A percentile compares a stretch with the other conserved stretches of the same genome.
Evolutionary conservation across 2,797 vertebrate species (phyloP).

Genomic region (Amblyraja radiata): DNA sequence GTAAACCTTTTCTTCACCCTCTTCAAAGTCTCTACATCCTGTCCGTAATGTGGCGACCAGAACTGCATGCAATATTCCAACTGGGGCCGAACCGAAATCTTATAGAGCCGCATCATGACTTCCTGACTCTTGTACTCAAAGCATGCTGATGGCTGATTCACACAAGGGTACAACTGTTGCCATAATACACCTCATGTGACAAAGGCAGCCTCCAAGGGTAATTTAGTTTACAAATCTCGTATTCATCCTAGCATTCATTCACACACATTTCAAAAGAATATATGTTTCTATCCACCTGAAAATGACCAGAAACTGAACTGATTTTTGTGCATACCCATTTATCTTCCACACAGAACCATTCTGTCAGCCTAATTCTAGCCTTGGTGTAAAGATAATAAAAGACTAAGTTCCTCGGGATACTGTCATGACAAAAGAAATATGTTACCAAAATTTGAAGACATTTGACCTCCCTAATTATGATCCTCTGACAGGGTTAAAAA

Average conservation of each 20-base stretch:
- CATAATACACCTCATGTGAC: not conserved
- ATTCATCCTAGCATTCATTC: too few species aligned
- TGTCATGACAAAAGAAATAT: not conserved
- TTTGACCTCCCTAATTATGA: slow-evolving; percentile 23
- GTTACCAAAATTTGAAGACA: not conserved
- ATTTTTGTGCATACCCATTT: not conserved
- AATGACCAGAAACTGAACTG: not conserved
- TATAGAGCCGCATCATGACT: too few species aligned
- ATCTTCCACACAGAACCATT: not conserved
- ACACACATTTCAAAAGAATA: too few species aligned
- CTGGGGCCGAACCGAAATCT: too few species aligned
- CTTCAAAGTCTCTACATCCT: too few species aligned
- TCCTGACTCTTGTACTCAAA: too few species aligned
- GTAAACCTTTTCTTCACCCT: too few species aligned
- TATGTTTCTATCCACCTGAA: not conserved
- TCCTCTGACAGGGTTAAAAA: not conserved
- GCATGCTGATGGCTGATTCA: not conserved
- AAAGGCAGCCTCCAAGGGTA: not conserved
- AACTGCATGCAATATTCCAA: too few species aligned
- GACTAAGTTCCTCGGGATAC: not conserved
- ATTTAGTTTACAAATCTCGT: not conserved
- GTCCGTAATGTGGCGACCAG: too few species aligned
- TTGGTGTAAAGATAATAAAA: not conserved
- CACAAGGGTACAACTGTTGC: not conserved
- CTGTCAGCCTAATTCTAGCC: not conserved